Evolutionary conservation across 2,113 vertebrate genomes (phyloP).

Genomic region (Solenodon paradoxus): DNA sequence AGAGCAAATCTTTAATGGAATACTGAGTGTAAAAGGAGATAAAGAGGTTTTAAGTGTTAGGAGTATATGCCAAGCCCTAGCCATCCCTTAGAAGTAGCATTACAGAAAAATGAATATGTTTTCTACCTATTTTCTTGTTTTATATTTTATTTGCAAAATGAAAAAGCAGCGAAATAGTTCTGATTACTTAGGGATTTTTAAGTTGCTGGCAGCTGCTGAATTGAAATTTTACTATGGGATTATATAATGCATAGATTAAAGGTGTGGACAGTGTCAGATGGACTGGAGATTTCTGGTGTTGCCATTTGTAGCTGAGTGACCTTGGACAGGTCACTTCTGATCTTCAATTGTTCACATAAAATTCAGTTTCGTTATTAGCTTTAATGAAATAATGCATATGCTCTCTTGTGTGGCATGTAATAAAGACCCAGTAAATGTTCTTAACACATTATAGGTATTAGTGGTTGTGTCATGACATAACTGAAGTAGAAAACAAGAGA

Average conservation of each 20-base stretch:
- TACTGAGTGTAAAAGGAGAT: slow-evolving; percentile 29
- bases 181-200: not conserved
- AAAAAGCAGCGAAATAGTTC: not conserved
- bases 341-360: not conserved
- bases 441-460: not conserved
- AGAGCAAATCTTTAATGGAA: not conserved
- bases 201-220: not conserved
- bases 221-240: not conserved
- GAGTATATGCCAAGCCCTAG: not conserved
- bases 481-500: not conserved
- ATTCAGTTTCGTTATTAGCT: not conserved
- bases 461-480: not conserved
- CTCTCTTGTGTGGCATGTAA: not conserved
- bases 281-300: not conserved
- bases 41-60: not conserved
- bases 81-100: not conserved
- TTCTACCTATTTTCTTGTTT: not conserved
- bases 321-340: slow-evolving; percentile 5
- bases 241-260: not conserved
- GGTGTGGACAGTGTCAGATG: not conserved
- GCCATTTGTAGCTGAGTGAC: not conserved
- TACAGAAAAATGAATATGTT: not conserved
- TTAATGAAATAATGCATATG: not conserved
- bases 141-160: not conserved
- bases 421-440: not conserved